These are phyloP conservation scores for Euura saliciscinereae DNA, from an alignment of 1,140 invertebrate genomes.

Conservation along the genomic window DNA sequence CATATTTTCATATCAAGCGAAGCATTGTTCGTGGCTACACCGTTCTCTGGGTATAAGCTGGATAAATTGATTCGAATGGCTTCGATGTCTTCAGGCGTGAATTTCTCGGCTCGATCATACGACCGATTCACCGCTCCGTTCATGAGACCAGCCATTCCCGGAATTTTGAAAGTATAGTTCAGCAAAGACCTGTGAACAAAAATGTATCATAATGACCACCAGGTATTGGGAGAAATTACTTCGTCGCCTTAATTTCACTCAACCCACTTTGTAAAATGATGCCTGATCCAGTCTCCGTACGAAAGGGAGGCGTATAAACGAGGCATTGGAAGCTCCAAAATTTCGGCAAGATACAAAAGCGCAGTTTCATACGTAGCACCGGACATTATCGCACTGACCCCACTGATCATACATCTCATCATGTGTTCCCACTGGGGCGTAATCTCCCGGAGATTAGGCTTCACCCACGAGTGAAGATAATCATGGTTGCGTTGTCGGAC, in stretches of 20 bases:
- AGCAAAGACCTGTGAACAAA: neutral
- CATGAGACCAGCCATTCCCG: neutral
- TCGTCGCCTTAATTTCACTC: no score
- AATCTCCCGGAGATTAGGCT: slow-evolving; percentile 50
- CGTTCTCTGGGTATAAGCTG: no score
- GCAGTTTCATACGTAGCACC: slow-evolving; percentile 38
- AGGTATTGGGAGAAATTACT: no score
- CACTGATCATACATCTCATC: slow-evolving; percentile 48
- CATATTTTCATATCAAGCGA: no score
- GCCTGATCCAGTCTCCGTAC: slow-evolving; percentile 27
- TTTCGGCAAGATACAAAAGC: slow-evolving; percentile 42
- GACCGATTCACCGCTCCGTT: neutral
- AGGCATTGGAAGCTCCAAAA: slow-evolving; percentile 44
- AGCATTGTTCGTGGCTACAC: no score
- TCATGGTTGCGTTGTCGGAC: slow-evolving; percentile 50
- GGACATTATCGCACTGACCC: slow-evolving; percentile 45
- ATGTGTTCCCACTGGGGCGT: slow-evolving; percentile 57
- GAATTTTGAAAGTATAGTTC: neutral
- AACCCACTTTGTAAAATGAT: no score
- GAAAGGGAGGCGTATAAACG: slow-evolving; percentile 39
- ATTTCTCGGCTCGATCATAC: neutral
- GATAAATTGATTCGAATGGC: no score
- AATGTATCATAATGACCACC: no score
- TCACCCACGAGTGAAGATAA: slow-evolving; percentile 46
- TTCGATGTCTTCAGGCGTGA: no score